Conservation (phyloP, 2,888 invertebrate species). For the Rambutsinella grinnellia region DNA sequence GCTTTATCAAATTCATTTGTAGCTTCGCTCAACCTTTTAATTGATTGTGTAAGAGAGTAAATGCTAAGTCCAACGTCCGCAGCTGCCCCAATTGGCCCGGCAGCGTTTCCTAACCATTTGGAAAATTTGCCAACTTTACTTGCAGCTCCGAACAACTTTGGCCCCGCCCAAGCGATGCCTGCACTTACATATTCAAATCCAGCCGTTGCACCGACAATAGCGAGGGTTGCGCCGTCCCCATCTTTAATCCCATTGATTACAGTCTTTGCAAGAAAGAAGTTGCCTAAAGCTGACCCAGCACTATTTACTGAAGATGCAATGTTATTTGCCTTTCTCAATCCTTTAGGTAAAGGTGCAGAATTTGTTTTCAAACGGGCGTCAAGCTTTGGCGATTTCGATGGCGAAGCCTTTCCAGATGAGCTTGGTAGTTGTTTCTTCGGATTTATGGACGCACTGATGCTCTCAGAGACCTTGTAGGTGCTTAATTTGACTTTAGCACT, state of each 20-base stretch:
- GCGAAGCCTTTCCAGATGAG: background rate
- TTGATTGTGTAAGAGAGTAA: conserved; percentile 14
- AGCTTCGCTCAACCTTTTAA: background rate
- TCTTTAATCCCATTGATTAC: conserved; percentile 24
- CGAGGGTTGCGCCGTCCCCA: conserved; percentile 35
- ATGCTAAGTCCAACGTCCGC: conserved; percentile 31
- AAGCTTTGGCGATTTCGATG: background rate
- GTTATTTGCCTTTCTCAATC: no score
- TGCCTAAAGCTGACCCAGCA: no score
- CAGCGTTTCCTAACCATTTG: conserved; percentile 6
- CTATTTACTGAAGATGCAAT: no score
- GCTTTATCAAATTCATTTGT: conserved; percentile 34
- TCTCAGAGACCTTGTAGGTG: background rate
- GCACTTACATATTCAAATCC: conserved; percentile 20
- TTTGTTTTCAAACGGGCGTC: background rate
- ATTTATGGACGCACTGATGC: background rate
- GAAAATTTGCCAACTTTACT: conserved; percentile 18
- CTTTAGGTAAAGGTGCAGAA: no score
- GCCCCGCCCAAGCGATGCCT: background rate
- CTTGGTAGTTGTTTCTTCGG: conserved; percentile 1
- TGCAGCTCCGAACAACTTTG: background rate
- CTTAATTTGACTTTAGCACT: background rate
- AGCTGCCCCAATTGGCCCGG: conserved; percentile 28
- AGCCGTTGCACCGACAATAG: conserved; percentile 28
- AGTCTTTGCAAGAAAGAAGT: conserved; percentile 25